Evolutionary conservation across 2,113 vertebrate species (phyloP), one percentile per base, ranked within the genome.

Genomic region (Apodemus sylvaticus): DNA sequence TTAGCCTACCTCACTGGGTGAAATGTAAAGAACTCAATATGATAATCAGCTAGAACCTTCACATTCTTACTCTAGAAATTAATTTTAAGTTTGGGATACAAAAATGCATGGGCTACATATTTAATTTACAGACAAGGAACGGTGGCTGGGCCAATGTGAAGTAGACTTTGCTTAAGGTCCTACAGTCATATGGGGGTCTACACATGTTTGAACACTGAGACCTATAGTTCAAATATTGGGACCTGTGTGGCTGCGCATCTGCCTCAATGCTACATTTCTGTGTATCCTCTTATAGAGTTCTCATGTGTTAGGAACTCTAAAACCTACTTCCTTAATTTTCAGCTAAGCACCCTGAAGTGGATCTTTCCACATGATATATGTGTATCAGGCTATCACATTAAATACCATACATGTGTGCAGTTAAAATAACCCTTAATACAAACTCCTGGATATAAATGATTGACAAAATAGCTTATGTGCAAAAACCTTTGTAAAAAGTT

Each of bases 241-340:
- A 45, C 31, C 66, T 8, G 29, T 10, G 14, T 29, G 45, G 39
- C 7, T 1, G 1, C 2, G 1, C 13, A 17, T 39, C 13, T 62
- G 55, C 58, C 55, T 5, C 7, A 45, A 42, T 14, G 10, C 39
- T 31, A 7, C 6, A 14, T 26, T 31, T 31, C 29, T 31, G 14
- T 85, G 58, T 31, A 64, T 39, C 4, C n/a, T 19, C 58, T 31
- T 31, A 64, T 13, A 85, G 58, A 42, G 42, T 45, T 31, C 81
- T 45, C 14, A 29, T 17, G 13, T 31, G 7, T 42, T 29, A 87
- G 62, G 55, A 22, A 42, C 0, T 1, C 55, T 26, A 17, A 91
- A 83, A 34, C 1, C 39, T 16, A 79, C 74, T 62, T 73, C 48
- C 55, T 36, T 73, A 5, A 68, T 48, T 60, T 88, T 34, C 34